Conservation (phyloP, 2,888 invertebrate genomes). For the Tinea trinotella region DNA sequence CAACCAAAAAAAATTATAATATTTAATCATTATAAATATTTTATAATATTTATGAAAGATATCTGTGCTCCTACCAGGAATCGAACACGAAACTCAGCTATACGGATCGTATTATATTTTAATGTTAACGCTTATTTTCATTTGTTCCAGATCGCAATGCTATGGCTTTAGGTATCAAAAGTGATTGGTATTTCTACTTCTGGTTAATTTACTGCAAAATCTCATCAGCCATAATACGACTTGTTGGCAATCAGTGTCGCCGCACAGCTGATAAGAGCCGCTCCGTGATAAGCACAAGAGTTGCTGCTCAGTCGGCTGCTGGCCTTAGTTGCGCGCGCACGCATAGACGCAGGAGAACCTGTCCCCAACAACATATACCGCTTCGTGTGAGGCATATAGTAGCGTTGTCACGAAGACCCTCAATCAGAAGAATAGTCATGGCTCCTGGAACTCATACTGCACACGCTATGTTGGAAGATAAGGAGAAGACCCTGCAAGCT, state of each 20-base stretch:
- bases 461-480: constrained; percentile 68
- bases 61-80: too few species aligned
- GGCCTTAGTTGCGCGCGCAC: constrained; percentile 62
- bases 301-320: constrained; percentile 54
- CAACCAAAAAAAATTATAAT: too few species aligned
- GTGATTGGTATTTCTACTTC: constrained; percentile 56
- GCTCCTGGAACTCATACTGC: constrained; percentile 71
- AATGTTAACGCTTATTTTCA: too few species aligned
- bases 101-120: too few species aligned
- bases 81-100: too few species aligned
- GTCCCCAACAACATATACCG: constrained; percentile 28
- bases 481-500: constrained; percentile 57
- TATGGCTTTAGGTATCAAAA: constrained; percentile 59
- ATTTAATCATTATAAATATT: too few species aligned
- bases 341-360: constrained; percentile 40
- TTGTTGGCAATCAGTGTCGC: constrained; percentile 62
- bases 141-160: constrained; percentile 59
- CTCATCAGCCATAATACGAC: constrained; percentile 57
- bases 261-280: constrained; percentile 57
- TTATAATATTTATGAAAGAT: too few species aligned
- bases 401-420: constrained; percentile 58
- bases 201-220: constrained; percentile 61
- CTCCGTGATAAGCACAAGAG: constrained; percentile 59
- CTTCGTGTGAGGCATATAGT: constrained; percentile 50
- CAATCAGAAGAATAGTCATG: constrained; percentile 65